phyloP scores from a whole-genome alignment of 2,888 invertebrate genomes.

The Psylliodes chrysocephalus region DNA sequence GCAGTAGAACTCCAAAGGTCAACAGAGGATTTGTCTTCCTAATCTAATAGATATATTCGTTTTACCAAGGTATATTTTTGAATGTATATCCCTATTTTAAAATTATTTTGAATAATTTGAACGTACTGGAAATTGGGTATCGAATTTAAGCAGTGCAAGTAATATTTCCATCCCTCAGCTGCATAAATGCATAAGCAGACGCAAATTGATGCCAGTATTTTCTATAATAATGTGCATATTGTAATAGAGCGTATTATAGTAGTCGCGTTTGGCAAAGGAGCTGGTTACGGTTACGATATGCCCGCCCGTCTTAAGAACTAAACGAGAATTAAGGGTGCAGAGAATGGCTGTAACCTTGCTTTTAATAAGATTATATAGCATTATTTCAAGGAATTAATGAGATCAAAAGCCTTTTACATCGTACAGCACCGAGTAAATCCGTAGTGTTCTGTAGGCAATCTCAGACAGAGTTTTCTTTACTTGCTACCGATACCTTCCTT shows the following conservation, averaged over 20 bases:
- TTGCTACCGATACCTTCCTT: too few relatives aligned
- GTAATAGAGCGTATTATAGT: conserved; percentile 41
- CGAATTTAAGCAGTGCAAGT: neutral
- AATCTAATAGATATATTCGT: too few relatives aligned
- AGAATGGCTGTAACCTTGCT: conserved; percentile 74
- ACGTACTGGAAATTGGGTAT: neutral
- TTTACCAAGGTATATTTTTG: too few relatives aligned
- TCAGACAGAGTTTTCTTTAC: conserved; percentile 10
- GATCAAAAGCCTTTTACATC: conserved; percentile 78
- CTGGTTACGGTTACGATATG: conserved; percentile 41
- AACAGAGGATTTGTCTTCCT: too few relatives aligned
- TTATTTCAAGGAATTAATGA: conserved; percentile 81
- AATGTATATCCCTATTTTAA: too few relatives aligned
- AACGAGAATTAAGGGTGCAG: conserved; percentile 64
- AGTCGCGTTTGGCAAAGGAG: conserved; percentile 40
- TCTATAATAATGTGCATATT: conserved; percentile 44
- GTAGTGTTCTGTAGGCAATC: conserved; percentile 12
- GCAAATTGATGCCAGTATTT: conserved; percentile 39
- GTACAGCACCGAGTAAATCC: conserved; percentile 62
- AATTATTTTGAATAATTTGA: too few relatives aligned
- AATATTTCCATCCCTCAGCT: neutral
- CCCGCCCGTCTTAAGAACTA: conserved; percentile 64
- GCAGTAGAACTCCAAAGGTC: too few relatives aligned
- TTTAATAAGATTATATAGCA: conserved; percentile 81
- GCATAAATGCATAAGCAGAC: conserved; percentile 37